A percentile compares a stretch with the other conserved stretches of the same genome.
Conservation (phyloP, 2,113 vertebrate species). For the Oreochromis spilurus region DNA sequence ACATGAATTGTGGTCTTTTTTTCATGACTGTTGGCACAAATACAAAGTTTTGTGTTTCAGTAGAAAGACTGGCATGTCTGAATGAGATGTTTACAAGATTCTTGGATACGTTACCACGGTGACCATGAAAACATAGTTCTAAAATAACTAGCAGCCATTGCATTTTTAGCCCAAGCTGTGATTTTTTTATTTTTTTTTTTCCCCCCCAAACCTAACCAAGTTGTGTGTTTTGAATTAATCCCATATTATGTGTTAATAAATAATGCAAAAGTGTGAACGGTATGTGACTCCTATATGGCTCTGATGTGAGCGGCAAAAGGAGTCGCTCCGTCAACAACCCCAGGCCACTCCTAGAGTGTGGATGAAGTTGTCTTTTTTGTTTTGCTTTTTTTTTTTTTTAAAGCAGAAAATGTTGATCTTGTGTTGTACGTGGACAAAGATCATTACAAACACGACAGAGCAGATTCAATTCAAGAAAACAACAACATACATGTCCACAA, state of each 20-base stretch:
- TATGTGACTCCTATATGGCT: background rate
- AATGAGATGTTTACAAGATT: background rate
- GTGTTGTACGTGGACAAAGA: background rate
- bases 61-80: background rate
- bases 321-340: background rate
- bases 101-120: background rate
- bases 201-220: rapidly evolving
- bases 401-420: background rate
- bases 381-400: background rate
- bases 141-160: background rate
- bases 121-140: background rate
- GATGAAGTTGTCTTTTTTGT: background rate
- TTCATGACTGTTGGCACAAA: background rate
- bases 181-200: background rate
- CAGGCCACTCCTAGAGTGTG: background rate
- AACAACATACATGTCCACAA: background rate
- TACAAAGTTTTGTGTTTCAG: background rate
- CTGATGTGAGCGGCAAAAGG: background rate
- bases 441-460: background rate
- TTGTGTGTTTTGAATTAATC: background rate
- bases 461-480: background rate
- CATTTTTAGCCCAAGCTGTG: background rate
- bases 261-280: background rate
- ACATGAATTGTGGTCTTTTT: background rate
- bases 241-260: background rate